Evolutionary conservation across 1,140 invertebrate species (phyloP).

Genomic region (Drosophila repletoides): DNA sequence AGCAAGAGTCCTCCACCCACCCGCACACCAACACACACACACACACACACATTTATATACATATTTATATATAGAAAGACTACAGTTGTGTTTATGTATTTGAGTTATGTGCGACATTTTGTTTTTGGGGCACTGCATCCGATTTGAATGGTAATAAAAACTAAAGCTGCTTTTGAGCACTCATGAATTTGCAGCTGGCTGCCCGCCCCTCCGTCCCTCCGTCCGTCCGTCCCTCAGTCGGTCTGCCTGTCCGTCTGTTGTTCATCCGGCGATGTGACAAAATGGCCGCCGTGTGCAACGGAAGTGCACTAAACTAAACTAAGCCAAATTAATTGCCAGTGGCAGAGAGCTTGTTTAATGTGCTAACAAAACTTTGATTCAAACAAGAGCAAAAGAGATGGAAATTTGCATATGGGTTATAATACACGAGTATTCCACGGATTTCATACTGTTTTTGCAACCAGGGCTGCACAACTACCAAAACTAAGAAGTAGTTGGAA

Average conservation of each 20-base stretch:
- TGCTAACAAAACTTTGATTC: constrained; percentile 76
- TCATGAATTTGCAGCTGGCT: constrained; percentile 56
- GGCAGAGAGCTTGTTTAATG: constrained; percentile 66
- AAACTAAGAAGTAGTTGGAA: too few relatives aligned
- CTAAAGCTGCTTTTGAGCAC: constrained; percentile 73
- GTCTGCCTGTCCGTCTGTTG: constrained; percentile 37
- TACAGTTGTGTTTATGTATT: constrained; percentile 60
- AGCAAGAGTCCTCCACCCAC: constrained; percentile 10
- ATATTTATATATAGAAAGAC: not conserved
- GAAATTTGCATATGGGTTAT: constrained; percentile 47
- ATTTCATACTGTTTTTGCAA: too few relatives aligned
- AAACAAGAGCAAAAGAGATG: constrained; percentile 33
- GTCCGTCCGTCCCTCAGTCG: not conserved
- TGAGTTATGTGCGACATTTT: constrained; percentile 72
- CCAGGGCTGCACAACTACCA: too few relatives aligned
- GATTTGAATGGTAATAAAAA: constrained; percentile 77
- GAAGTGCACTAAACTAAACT: constrained; percentile 78
- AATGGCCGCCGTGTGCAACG: constrained; percentile 73
- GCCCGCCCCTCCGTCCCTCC: not conserved
- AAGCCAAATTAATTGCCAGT: constrained; percentile 76
- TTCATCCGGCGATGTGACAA: constrained; percentile 70
- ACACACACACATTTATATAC: not conserved
- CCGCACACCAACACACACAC: constrained; percentile 15
- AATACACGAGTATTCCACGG: constrained; percentile 15
- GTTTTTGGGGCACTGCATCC: constrained; percentile 46